Percentiles rank a stretch among this genome's conserved stretches.
These are phyloP conservation scores for Gallinago media DNA, from an alignment of 2,113 vertebrate genomes.

Conservation along the genomic window DNA sequence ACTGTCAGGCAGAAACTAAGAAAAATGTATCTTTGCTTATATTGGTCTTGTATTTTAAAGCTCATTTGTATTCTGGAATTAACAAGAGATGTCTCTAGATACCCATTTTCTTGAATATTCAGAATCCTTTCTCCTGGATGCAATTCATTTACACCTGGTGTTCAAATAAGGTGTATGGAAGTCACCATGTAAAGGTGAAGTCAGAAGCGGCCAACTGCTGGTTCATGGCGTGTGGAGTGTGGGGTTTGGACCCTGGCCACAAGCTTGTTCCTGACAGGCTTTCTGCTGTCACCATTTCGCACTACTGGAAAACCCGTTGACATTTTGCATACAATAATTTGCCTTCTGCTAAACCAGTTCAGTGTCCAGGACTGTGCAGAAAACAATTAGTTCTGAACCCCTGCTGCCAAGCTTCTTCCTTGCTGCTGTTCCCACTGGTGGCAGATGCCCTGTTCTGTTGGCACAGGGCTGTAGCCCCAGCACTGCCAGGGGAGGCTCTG, in stretches of 20 bases:
- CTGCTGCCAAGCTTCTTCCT: neutral
- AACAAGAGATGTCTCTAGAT: neutral
- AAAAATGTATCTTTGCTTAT: neutral
- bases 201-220: neutral
- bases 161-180: neutral
- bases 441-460: fast-evolving
- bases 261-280: neutral
- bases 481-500: neutral
- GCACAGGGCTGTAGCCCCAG: neutral
- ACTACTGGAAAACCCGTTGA: neutral
- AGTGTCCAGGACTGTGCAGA: neutral
- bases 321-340: neutral
- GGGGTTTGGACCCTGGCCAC: neutral
- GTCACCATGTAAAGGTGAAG: neutral
- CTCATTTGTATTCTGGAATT: neutral
- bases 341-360: neutral
- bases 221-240: neutral
- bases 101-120: neutral
- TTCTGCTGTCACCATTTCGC: neutral
- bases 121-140: neutral
- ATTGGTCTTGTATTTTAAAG: neutral
- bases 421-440: neutral
- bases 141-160: neutral
- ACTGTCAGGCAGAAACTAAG: neutral
- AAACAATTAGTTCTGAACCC: neutral